Percentiles rank a stretch among this genome's conserved stretches.
Evolutionary conservation across 1,140 invertebrate species (phyloP).

Genomic region (Drosophila melanogaster): Release_6_plus_ISO1_MT NT_033777.3:5119501-5120000

Average conservation of each 20-base stretch:
- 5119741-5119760: no score
- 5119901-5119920: no score
- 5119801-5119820: no score
- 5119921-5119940: no score
- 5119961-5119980: neutral
- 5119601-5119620: slow-evolving; percentile 21
- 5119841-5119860: no score
- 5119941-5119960: neutral
- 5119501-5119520: slow-evolving; percentile 28
- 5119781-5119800: no score
- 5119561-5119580: slow-evolving; percentile 41
- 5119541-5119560: slow-evolving; percentile 40
- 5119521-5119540: slow-evolving; percentile 30
- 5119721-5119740: no score
- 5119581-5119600: slow-evolving; percentile 16
- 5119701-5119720: neutral
- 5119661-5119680: neutral
- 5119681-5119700: neutral
- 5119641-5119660: neutral
- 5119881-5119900: no score
- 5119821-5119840: no score
- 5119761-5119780: no score
- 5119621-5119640: slow-evolving; percentile 13
- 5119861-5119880: no score
- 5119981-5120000: neutral